Conservation (phyloP, 1,140 invertebrate species). For the Drosophila tsacasi region DNA sequence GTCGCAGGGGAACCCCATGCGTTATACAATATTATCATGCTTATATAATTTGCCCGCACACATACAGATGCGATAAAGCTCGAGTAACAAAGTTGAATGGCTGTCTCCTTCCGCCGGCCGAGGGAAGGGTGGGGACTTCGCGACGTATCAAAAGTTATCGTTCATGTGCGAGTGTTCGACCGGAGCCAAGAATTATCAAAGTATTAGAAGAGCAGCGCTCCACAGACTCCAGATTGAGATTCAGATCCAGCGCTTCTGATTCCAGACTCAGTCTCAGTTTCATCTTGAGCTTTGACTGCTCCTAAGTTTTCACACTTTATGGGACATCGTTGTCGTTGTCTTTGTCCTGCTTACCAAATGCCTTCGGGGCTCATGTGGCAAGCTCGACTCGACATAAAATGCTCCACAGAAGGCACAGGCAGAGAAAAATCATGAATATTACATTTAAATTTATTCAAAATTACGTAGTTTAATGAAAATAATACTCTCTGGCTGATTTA, state of each 20-base stretch:
- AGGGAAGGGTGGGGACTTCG: slow-evolving; percentile 1
- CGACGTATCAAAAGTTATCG: slow-evolving; percentile 73
- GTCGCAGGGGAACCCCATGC: slow-evolving; percentile 23
- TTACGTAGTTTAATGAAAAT: not conserved
- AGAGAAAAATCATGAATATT: not conserved
- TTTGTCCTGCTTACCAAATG: slow-evolving; percentile 58
- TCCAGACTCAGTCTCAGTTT: slow-evolving; percentile 23
- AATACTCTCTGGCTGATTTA: not conserved
- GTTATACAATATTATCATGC: slow-evolving; percentile 78
- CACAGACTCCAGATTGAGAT: slow-evolving; percentile 9
- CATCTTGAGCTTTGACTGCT: slow-evolving; percentile 66
- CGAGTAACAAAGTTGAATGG: slow-evolving; percentile 79
- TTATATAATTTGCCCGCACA: slow-evolving; percentile 71
- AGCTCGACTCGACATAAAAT: slow-evolving; percentile 68
- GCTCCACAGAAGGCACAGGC: slow-evolving; percentile 5
- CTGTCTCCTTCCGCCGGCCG: slow-evolving; percentile 41
- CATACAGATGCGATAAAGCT: slow-evolving; percentile 59
- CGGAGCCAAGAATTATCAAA: slow-evolving; percentile 73
- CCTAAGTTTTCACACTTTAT: slow-evolving; percentile 78
- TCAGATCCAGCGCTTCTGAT: slow-evolving; percentile 13
- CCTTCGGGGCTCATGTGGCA: slow-evolving; percentile 58
- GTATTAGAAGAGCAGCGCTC: slow-evolving; percentile 59
- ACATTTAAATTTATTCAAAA: not conserved
- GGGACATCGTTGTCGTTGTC: slow-evolving; percentile 37
- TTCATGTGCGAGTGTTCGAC: slow-evolving; percentile 56